Evolutionary conservation across 2,113 vertebrate genomes (phyloP), one percentile per base, ranked within the genome.

Genomic region (Brachionichthys hirsutus): DNA sequence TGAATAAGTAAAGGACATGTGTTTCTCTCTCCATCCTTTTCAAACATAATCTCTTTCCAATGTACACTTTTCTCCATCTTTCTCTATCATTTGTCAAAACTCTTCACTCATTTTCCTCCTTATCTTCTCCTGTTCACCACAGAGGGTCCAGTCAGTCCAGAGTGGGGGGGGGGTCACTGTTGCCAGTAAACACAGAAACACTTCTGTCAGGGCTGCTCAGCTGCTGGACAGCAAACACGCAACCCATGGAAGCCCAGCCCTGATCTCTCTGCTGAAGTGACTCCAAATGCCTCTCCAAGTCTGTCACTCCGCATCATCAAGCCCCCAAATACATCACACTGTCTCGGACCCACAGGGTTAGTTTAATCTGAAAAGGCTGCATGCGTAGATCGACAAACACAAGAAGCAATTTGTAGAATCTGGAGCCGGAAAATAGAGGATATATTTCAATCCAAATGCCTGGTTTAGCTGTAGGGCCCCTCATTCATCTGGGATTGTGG

Each of bases 291-390:
- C 49, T 74, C 82, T 71, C 72, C 69, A 73, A 67, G 77, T 76
- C 71, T 77, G 71, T 75, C 60, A 34, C 68, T 72, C 59, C 8
- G 66, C 54, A 84, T 80, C 85, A 83, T 76, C 62, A 81, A 63
- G 72, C 77, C 44, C 70, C 70, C 56, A 49, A 70, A 77, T 57
- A 3, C 75, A 80, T 67, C 65, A 36, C 17, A 73, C 4, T 35
- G 13, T 48, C 63, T 19, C 10, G 12, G 34, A 55, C 64, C 68
- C 73, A 69, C 74, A 59, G 57, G 43, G 44, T 58, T 44, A 65
- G 58, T 63, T 85, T 86, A 78, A 81, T 87, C 77, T 77, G 64
- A 74, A 76, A 70, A 75, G 54, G 72, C 81, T 68, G 73, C 70
- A 22, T 67, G 71, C 70, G 73, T 34, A 62, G 62, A 72, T 62